Percentiles rank a stretch among this genome's conserved stretches.
phyloP scores from a whole-genome alignment of 2,113 vertebrate genomes.

The Chunga burmeisteri region DNA sequence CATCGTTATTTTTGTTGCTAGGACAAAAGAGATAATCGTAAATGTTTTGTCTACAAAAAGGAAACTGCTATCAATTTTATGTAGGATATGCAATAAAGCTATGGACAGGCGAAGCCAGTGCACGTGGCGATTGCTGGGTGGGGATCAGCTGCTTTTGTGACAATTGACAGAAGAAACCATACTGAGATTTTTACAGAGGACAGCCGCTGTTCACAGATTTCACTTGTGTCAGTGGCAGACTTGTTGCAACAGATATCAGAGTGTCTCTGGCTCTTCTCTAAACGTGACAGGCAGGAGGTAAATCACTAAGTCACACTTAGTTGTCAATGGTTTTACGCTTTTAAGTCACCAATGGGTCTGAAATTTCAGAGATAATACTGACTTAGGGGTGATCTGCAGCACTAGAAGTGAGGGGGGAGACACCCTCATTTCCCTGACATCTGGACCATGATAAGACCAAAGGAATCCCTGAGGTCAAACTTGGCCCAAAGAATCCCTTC shows the following conservation, averaged over 20 bases:
- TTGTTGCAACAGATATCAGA: conserved; percentile 13
- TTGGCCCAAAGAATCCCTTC: conserved; percentile 27
- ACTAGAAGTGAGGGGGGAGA: background rate
- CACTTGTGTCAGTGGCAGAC: background rate
- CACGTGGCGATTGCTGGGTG: background rate
- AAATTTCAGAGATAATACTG: conserved; percentile 41
- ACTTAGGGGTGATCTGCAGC: conserved; percentile 4
- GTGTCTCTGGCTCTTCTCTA: background rate
- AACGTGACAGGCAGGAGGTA: background rate
- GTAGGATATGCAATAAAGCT: background rate
- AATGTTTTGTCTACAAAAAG: conserved; percentile 27
- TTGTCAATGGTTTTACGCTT: conserved; percentile 32
- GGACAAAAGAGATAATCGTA: background rate
- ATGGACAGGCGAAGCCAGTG: background rate
- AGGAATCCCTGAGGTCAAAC: conserved; percentile 46
- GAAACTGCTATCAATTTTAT: conserved; percentile 5
- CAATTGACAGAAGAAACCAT: background rate
- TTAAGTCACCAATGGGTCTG: conserved; percentile 20
- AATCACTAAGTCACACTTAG: conserved; percentile 27
- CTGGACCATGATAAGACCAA: background rate
- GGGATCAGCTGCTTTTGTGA: background rate
- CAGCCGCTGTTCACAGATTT: background rate
- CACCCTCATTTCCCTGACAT: background rate
- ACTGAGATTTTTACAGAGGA: background rate
- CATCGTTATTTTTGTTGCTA: conserved; percentile 18